Evolutionary conservation across 2,888 invertebrate species (phyloP), one percentile per base, ranked within the genome.

Genomic region (Drosophila barbarae): DNA sequence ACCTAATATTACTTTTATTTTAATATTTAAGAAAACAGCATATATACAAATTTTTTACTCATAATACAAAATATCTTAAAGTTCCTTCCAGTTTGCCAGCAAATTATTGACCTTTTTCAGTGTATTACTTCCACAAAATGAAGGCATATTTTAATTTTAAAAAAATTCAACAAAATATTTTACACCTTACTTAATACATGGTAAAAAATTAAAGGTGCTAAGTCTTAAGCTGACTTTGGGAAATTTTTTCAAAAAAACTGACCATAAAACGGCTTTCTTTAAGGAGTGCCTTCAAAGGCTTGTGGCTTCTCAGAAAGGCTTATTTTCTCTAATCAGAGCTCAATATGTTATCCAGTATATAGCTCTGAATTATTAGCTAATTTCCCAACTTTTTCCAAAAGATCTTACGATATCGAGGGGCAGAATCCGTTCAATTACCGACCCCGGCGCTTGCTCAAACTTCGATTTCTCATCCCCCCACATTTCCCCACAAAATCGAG

Each of bases 401-500:
- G 23, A 41, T 13, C 21, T 13, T 2, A 13, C 12, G 18, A 50
- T 34, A 47, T 13, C 8, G 18, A 5, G 30, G 3, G 3, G 21
- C 28, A 28, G 23, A 23, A 42, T 42, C 18, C 23, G n/a, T 46
- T 34, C 65, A 42, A 41, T 35, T 42, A 28, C 13, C 18, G 15
- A 28, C 4, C n/a, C 13, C 8, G 13, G 1, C 28, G 41, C 23
- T 21, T 26, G n/a, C 26, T 18, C 4, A 35, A 56, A 18, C 30
- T 66, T 36, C 42, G 34, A 36, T 64, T 49, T 2, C 36, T n/a
- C 53, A 6, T 30, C 2, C 23, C 23, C 41, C 41, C 9, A 42
- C 9, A 42, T n/a, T 23, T 39, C 12, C 32, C 30, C 5, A 5
- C 21, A 18, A 23, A 53, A 53, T 53, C 34, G 28, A 35, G 44